phyloP scores from a whole-genome alignment of 2,797 vertebrate genomes.

The Syngnathus acus region DNA sequence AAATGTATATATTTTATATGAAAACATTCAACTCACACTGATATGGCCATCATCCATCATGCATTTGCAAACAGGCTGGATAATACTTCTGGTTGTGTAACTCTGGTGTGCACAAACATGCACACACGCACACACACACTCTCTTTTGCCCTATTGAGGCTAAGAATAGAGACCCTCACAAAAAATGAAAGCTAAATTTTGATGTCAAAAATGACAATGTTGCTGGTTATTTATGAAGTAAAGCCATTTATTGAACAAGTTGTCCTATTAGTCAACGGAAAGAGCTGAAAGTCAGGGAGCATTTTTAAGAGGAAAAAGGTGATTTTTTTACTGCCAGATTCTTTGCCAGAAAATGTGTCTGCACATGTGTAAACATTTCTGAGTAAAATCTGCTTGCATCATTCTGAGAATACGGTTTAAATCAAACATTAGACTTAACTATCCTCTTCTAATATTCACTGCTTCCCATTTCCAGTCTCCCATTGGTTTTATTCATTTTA shows the following conservation, averaged over 20 bases:
- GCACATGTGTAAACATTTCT: background rate
- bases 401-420: background rate
- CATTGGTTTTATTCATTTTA: slow-evolving; percentile 5
- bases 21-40: slow-evolving; percentile 89
- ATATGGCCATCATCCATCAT: slow-evolving; percentile 91
- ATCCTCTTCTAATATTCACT: background rate
- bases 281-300: background rate
- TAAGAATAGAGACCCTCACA: background rate
- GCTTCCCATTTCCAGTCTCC: background rate
- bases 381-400: background rate
- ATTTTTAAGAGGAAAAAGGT: background rate
- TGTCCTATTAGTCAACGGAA: background rate
- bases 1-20: slow-evolving; percentile 79
- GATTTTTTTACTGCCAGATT: too few species aligned
- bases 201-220: background rate
- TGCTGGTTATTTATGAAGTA: background rate
- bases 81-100: background rate
- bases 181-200: background rate
- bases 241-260: background rate
- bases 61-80: slow-evolving; percentile 76
- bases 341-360: background rate
- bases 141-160: background rate
- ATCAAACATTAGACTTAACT: background rate
- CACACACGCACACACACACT: background rate
- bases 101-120: background rate